A percentile compares a stretch with the other conserved stretches of the same genome.
Evolutionary conservation across 2,113 vertebrate genomes (phyloP).

Genomic region (Indicator maculatus): DNA sequence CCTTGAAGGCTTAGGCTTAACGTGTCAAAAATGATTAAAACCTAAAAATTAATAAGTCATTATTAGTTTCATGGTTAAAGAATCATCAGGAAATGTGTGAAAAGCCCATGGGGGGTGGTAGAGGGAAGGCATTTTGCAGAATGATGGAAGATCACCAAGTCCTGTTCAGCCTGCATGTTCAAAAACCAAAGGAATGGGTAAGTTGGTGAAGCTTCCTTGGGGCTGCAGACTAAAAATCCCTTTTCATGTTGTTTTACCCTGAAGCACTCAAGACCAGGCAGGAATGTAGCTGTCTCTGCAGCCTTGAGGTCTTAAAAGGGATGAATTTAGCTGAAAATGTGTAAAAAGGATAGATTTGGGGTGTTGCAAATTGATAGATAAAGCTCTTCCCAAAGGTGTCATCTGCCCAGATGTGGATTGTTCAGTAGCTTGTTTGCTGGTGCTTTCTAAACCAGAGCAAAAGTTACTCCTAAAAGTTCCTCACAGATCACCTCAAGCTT

Average conservation of each 20-base stretch:
- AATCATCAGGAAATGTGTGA: not conserved
- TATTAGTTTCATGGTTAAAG: rapidly evolving
- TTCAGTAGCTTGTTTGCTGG: rapidly evolving
- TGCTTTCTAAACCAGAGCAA: not conserved
- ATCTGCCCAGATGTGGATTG: not conserved
- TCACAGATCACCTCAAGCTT: rapidly evolving
- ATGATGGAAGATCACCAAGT: not conserved
- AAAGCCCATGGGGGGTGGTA: no score
- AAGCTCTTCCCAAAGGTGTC: no score
- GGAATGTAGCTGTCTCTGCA: not conserved
- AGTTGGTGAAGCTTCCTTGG: not conserved
- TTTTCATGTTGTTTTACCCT: no score
- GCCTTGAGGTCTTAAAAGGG: not conserved
- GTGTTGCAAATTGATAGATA: not conserved
- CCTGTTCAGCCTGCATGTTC: not conserved
- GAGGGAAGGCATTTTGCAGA: not conserved
- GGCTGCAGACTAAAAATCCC: no score
- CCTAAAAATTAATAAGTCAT: rapidly evolving
- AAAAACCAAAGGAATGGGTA: rapidly evolving
- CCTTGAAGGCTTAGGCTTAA: not conserved
- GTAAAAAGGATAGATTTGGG: no score
- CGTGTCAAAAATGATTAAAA: no score
- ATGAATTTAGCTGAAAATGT: no score
- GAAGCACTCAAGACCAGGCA: rapidly evolving
- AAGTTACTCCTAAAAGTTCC: not conserved